These are phyloP conservation scores for Epizoanthus scotinus DNA, from an alignment of 92 coral and sea anemone species.

Conservation along the genomic window DNA sequence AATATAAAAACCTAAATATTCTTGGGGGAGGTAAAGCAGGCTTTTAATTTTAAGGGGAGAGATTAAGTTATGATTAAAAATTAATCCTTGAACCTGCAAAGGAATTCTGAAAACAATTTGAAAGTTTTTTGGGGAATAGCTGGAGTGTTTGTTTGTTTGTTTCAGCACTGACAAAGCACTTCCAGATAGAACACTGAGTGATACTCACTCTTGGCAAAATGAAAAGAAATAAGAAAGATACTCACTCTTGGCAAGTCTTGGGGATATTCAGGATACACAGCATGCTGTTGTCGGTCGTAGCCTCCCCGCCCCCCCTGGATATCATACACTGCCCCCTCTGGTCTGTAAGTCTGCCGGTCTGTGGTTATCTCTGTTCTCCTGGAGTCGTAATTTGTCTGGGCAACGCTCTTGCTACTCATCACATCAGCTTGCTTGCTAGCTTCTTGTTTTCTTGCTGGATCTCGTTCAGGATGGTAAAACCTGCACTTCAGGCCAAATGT, in stretches of 20 bases:
- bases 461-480: constrained; percentile 97
- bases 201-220: constrained; percentile 31
- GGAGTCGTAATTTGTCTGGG: constrained; percentile 14
- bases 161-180: no score
- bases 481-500: constrained; percentile 93
- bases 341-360: constrained; percentile 11
- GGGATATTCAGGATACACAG: constrained; percentile 11
- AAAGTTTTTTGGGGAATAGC: no score
- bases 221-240: no score
- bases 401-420: background rate
- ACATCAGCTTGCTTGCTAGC: constrained; percentile 3
- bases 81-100: no score
- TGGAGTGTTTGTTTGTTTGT: no score
- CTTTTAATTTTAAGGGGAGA: no score
- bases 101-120: no score
- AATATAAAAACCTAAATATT: no score
- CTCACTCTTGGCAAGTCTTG: constrained; percentile 37
- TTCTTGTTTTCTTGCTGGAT: constrained; percentile 55
- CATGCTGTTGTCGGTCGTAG: constrained; percentile 1
- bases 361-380: constrained; percentile 18
- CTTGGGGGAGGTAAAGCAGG: no score
- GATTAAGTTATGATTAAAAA: no score
- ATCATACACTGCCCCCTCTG: constrained; percentile 2
- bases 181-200: no score
- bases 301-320: constrained; percentile 17